phyloP scores from a whole-genome alignment of 2,797 vertebrate species.

The Loriculus beryllinus region DNA sequence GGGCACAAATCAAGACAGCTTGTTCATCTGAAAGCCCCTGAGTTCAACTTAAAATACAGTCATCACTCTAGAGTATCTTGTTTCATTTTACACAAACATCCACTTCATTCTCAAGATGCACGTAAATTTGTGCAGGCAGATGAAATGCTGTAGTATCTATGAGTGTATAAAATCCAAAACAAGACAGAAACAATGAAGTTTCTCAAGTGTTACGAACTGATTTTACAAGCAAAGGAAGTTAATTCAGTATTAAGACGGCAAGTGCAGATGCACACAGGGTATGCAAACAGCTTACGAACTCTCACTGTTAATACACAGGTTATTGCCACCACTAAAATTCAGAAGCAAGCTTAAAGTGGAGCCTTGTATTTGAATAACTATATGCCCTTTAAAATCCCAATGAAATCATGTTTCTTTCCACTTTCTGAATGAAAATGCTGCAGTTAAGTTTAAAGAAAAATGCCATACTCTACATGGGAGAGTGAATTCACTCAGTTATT shows the following conservation, averaged over 20 bases:
- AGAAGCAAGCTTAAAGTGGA: neutral
- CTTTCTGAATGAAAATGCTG: neutral
- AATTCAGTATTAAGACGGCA: neutral
- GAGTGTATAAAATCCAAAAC: neutral
- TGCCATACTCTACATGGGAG: neutral
- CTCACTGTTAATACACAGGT: neutral
- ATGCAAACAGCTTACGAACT: neutral
- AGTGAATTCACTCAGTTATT: neutral
- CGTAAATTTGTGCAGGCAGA: neutral
- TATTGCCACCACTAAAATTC: neutral
- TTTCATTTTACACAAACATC: neutral
- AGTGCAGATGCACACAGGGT: neutral
- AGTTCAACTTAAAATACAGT: neutral
- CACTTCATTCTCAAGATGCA: neutral
- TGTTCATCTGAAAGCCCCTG: neutral
- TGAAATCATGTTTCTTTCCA: neutral
- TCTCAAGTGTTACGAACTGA: neutral
- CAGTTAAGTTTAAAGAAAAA: neutral
- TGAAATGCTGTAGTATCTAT: neutral
- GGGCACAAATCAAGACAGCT: conserved; percentile 10
- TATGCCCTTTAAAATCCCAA: neutral
- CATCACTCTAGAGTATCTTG: neutral
- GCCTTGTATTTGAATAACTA: neutral
- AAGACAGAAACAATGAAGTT: neutral
- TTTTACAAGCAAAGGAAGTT: neutral